Base-by-base conservation (phyloP, 2,113 vertebrate genomes). In the Rallus limicola region DNA sequence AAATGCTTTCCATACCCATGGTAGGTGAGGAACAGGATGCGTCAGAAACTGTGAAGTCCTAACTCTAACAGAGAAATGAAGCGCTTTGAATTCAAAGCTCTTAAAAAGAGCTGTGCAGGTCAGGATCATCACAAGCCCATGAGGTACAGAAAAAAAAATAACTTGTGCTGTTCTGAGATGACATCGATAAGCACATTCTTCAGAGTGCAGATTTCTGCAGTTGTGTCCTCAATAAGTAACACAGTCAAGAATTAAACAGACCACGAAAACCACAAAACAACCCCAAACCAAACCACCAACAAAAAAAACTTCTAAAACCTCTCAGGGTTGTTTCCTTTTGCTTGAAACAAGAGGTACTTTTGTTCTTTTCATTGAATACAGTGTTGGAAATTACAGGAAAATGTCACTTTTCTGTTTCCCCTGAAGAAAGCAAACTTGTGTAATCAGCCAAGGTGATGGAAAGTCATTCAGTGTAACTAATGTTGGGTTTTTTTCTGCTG, bases 1-100 rank as follows among this genome's bases (percentile, higher is more conserved):
- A 97, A 97, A 95, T 92, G 81, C 72, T 80, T 95, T 93, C 82
- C 93, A 95, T 86, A 89, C 60, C 92, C 91, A 21, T 69, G 94
- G 87, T 92, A 96, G 95, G 95, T 95, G 89, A 95, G 92, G 92
- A 94, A 70, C 58, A 58, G 90, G 95, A 86, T 83, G 78, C 84
- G 69, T 93, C 92, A 91, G 91, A 84, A 96, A 95, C 62, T 83
- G 74, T 3, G 52, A 62, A 93, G 79, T 93, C 77, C 46, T 70
- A 59, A 60, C 71, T 60, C 78, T 79, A 42, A 46, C 9, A 84
- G 86, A 82, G 92, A 95, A 95, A 80, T 80, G 31, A 52, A 63
- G 17, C 26, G 88, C 48, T 74, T 91, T 69, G 69, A 94, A 84
- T 92, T 75, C 8, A 1, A 36, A 91, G 50, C 53, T 11, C 52